Percentiles rank a stretch among this genome's conserved stretches.
These are phyloP conservation scores for Polia nebulosa DNA, from an alignment of 2,888 invertebrate genomes.

Conservation along the genomic window DNA sequence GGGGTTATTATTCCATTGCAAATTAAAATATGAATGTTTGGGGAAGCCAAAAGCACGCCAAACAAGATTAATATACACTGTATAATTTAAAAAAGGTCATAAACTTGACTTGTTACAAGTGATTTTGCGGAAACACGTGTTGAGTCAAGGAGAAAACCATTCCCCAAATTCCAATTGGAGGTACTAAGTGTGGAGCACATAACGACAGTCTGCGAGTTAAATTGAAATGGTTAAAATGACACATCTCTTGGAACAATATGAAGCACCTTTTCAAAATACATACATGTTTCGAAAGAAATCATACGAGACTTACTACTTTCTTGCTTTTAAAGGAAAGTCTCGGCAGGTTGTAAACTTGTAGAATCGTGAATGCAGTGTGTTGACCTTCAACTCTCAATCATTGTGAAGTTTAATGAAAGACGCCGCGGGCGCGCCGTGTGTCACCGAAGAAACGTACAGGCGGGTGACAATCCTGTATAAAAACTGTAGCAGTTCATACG, in stretches of 20 bases:
- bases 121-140: constrained; percentile 19
- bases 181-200: background rate
- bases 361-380: constrained; percentile 21
- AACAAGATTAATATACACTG: too few species aligned
- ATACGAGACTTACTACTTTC: too few species aligned
- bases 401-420: constrained; percentile 28
- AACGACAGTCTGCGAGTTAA: background rate
- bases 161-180: background rate
- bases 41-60: too few species aligned
- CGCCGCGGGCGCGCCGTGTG: constrained; percentile 28
- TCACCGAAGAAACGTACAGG: constrained; percentile 55
- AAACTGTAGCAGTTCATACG: constrained; percentile 73
- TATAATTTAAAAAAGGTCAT: background rate
- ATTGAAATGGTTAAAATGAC: background rate
- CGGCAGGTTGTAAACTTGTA: constrained; percentile 30
- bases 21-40: too few species aligned
- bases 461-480: constrained; percentile 78
- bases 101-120: background rate
- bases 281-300: too few species aligned
- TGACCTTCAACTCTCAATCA: constrained; percentile 63
- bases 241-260: background rate
- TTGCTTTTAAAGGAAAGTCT: constrained; percentile 23
- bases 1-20: too few species aligned
- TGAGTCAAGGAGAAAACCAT: constrained; percentile 9
- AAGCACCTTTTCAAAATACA: background rate